These are phyloP conservation scores for Eubucco bourcierii DNA, from an alignment of 2,113 vertebrate species.

Conservation along the genomic window DNA sequence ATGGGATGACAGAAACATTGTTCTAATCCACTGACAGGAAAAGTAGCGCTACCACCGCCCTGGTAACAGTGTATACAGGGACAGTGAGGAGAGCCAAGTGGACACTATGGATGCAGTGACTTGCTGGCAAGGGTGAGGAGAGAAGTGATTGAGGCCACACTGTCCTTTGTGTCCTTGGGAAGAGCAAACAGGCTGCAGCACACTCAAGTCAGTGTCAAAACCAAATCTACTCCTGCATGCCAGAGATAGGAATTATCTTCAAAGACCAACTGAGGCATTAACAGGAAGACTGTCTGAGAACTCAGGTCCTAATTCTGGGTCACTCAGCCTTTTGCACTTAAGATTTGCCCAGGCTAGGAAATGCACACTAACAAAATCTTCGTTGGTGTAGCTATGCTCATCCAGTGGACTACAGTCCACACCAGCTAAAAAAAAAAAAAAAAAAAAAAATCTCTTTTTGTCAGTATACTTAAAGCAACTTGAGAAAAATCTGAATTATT, in stretches of 20 bases:
- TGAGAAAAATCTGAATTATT: background rate
- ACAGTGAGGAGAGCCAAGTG: rapidly evolving
- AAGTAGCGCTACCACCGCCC: background rate
- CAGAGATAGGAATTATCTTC: conserved; percentile 28
- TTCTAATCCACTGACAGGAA: background rate
- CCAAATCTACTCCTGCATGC: background rate
- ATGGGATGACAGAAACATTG: background rate
- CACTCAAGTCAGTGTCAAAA: background rate
- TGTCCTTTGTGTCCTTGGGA: background rate
- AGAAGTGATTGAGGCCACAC: background rate
- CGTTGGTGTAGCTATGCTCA: rapidly evolving
- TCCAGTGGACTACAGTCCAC: background rate
- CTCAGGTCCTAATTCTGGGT: background rate
- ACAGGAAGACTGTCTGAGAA: background rate
- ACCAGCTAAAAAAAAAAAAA: background rate
- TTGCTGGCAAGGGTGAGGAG: background rate
- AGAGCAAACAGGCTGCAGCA: background rate
- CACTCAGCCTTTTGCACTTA: background rate
- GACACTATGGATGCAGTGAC: background rate
- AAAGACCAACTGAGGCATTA: background rate
- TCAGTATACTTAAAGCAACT: background rate
- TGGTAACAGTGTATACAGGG: background rate
- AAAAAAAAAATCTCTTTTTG: background rate
- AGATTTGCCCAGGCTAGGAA: background rate
- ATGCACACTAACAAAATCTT: background rate